These are phyloP conservation scores for Psylliodes chrysocephalus DNA, from an alignment of 2,888 invertebrate genomes.

Conservation along the genomic window DNA sequence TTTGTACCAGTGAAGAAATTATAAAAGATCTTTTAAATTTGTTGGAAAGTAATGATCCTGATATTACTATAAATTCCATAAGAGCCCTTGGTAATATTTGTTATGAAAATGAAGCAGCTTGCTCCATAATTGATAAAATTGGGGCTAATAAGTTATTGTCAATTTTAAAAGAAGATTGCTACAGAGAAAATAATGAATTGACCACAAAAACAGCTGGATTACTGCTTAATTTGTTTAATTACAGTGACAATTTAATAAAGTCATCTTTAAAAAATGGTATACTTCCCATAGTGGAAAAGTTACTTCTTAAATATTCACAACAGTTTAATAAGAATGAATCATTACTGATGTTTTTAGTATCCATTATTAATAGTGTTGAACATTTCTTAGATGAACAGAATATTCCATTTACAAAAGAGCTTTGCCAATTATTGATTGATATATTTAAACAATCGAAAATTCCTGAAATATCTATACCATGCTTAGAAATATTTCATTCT, in stretches of 20 bases:
- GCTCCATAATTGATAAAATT: constrained; percentile 64
- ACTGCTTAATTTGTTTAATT: constrained; percentile 82
- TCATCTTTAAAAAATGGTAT: constrained; percentile 69
- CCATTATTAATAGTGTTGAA: constrained; percentile 71
- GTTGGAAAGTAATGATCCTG: constrained; percentile 68
- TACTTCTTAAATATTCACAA: constrained; percentile 65
- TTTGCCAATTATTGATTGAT: constrained; percentile 66
- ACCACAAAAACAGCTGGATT: constrained; percentile 76
- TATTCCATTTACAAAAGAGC: constrained; percentile 53
- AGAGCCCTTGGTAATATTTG: constrained; percentile 90
- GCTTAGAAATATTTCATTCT: constrained; percentile 79
- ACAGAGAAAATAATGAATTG: constrained; percentile 47
- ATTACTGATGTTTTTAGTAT: constrained; percentile 67
- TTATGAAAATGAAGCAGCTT: constrained; percentile 82
- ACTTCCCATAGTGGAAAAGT: constrained; percentile 67
- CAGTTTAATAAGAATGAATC: constrained; percentile 69
- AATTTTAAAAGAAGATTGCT: constrained; percentile 50
- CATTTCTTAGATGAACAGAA: constrained; percentile 71
- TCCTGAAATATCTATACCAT: constrained; percentile 79
- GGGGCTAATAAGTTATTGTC: constrained; percentile 56
- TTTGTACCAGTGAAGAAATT: constrained; percentile 72
- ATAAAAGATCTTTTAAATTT: constrained; percentile 70
- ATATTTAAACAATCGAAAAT: constrained; percentile 74
- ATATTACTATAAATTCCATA: constrained; percentile 74
- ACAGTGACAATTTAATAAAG: constrained; percentile 75